Conservation (phyloP, 2,888 invertebrate species). For the Dioctria linearis region DNA sequence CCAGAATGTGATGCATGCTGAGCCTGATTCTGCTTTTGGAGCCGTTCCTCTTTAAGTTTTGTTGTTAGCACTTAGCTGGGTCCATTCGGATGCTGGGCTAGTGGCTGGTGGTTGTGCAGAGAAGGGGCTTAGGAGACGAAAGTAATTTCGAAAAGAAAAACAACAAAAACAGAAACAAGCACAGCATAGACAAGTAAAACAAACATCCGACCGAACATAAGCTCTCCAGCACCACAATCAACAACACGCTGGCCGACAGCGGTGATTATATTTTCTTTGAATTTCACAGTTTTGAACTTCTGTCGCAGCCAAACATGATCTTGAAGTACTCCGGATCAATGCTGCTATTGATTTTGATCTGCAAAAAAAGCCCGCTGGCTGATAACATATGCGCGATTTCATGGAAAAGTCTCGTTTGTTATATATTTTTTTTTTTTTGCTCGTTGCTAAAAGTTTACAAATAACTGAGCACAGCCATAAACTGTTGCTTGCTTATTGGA, state of each 20-base stretch:
- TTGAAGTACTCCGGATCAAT: neutral
- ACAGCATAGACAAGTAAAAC: neutral
- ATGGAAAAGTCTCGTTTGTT: neutral
- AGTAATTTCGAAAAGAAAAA: constrained; percentile 1
- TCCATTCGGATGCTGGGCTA: neutral
- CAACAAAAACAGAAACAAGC: neutral
- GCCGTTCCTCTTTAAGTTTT: neutral
- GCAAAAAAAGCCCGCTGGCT: neutral
- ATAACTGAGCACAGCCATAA: neutral
- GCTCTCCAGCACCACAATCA: neutral
- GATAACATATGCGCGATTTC: neutral
- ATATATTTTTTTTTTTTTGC: neutral
- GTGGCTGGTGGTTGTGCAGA: neutral
- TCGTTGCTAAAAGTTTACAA: neutral
- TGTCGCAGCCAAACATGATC: neutral
- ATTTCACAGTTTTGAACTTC: neutral
- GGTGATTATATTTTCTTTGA: neutral
- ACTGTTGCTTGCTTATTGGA: neutral
- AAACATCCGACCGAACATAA: neutral
- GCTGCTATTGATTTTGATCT: neutral
- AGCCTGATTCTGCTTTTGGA: neutral
- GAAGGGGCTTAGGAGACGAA: neutral
- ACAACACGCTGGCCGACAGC: neutral
- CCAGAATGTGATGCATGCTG: neutral
- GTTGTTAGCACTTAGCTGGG: too few species aligned